A percentile compares a stretch with the other conserved stretches of the same genome.
Conservation (phyloP, 2,113 vertebrate genomes). For the Tachysurus vachellii region DNA sequence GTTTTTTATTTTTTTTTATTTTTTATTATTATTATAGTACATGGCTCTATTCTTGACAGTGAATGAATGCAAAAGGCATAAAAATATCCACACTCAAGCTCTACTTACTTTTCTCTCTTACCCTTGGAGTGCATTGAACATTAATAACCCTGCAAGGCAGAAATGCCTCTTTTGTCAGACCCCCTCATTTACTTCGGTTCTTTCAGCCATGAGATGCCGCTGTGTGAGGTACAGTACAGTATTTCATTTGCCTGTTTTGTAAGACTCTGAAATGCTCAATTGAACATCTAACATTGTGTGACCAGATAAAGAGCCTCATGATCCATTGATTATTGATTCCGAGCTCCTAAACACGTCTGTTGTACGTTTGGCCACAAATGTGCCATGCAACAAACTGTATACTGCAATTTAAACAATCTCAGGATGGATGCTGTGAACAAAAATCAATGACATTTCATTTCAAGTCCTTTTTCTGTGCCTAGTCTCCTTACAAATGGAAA, state of each 20-base stretch:
- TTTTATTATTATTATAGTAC: constrained; percentile 48
- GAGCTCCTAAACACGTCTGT: background rate
- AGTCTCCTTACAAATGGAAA: background rate
- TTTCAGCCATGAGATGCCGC: background rate
- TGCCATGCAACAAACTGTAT: background rate
- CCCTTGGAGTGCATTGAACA: constrained; percentile 49
- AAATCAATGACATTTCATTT: constrained; percentile 16
- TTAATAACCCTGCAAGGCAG: constrained; percentile 28
- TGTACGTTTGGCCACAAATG: background rate
- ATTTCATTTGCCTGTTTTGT: background rate
- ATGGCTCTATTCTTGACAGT: constrained; percentile 5
- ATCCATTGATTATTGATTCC: background rate
- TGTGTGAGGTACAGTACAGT: background rate
- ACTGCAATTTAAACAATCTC: constrained; percentile 1
- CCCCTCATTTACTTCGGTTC: background rate
- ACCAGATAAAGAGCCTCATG: constrained; percentile 3
- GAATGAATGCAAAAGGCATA: too few relatives aligned
- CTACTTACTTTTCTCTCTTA: constrained; percentile 44
- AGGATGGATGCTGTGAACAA: background rate
- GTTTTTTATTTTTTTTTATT: background rate
- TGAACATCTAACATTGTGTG: background rate
- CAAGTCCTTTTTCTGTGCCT: background rate
- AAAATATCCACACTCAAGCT: background rate
- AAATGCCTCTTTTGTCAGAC: constrained; percentile 1
- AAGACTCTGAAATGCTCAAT: background rate